Evolutionary conservation across 1,140 invertebrate species (phyloP), one percentile per base, ranked within the genome.

Genomic region (Drosophila malerkotliana): DNA sequence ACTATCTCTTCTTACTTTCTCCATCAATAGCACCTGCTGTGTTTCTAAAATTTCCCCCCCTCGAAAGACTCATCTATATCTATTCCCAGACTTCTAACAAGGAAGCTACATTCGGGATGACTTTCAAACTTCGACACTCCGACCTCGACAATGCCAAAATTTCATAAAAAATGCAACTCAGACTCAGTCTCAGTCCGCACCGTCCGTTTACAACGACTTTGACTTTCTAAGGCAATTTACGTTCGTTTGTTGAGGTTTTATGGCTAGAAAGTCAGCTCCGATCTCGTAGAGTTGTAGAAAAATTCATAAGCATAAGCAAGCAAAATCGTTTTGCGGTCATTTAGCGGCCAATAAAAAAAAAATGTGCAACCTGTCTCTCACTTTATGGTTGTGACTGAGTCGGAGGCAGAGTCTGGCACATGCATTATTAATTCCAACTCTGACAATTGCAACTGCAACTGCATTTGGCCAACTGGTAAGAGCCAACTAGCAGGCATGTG

Each of bases 171-270:
- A 57, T 61, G 61, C 77, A 75, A 58, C 30, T 66, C 52, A 34
- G 14, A 21, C 32, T 37, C 15, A 0, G 1, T 1, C 26, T n/a
- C n/a, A n/a, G n/a, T n/a, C n/a, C n/a, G n/a, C 24, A 0, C 24
- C 18, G 18, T 30, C 15, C 15, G 7, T 3, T 26, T 24, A 4
- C 51, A 32, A 39, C 51, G 44, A 53, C 60, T 74, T 58, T 72
- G 81, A 84, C 80, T 84, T 84, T 85, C 81, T 80, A 85, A 77
- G 77, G 62, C 68, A 72, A 80, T 85, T 85, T 80, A 61, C 63
- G 56, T 76, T 76, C 44, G 51, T 55, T 24, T 10, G 44, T 9
- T 53, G 55, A 21, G 18, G 67, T 48, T 83, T 82, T 67, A 85
- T 69, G 77, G 63, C 81, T 84, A 85, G 80, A 85, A 84, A 84